Conservation (phyloP, 2,797 vertebrate genomes). For the Bucorvus abyssinicus region DNA sequence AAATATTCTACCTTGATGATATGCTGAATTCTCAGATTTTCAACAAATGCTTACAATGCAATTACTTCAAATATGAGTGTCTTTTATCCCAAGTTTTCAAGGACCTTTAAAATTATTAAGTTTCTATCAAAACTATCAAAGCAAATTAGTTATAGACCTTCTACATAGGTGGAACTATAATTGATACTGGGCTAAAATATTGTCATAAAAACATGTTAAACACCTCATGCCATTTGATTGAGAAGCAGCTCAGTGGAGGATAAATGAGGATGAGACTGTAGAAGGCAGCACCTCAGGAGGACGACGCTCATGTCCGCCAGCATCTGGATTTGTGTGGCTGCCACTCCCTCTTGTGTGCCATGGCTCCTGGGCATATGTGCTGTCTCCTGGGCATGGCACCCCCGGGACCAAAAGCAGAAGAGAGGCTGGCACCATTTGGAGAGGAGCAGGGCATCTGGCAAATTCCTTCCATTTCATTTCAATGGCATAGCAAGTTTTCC, state of each 20-base stretch:
- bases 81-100: background rate
- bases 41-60: background rate
- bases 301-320: fast-evolving
- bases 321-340: background rate
- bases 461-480: background rate
- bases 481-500: background rate
- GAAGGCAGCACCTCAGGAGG: background rate
- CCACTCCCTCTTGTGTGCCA: background rate
- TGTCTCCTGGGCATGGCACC: background rate
- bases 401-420: fast-evolving
- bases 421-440: background rate
- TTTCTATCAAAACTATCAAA: background rate
- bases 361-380: background rate
- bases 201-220: background rate
- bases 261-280: background rate
- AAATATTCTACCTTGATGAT: background rate
- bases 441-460: background rate
- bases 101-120: background rate
- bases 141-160: background rate
- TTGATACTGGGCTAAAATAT: background rate
- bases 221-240: background rate
- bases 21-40: constrained; percentile 1
- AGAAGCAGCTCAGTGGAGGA: background rate
- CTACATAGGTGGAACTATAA: background rate
- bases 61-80: background rate